These are phyloP conservation scores for Misgurnus mizolepis DNA, from an alignment of 2,113 vertebrate species.

Conservation along the genomic window DNA sequence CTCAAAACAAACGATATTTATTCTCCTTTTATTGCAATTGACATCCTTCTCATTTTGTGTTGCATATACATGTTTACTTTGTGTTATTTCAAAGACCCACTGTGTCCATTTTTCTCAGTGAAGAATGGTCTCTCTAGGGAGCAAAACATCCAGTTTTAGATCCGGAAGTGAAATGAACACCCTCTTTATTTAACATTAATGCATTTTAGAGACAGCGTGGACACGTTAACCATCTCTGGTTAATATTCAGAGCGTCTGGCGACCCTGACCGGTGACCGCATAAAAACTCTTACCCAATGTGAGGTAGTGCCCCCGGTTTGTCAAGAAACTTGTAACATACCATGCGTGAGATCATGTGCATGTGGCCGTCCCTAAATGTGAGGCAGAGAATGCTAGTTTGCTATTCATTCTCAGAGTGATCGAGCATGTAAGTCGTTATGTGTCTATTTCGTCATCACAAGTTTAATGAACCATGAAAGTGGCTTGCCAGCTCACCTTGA, in stretches of 20 bases:
- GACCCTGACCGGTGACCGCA: not conserved
- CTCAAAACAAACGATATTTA: too few species aligned
- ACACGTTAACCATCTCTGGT: constrained; percentile 22
- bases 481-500: constrained; percentile 66
- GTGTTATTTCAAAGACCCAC: not conserved
- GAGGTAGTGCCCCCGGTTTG: not conserved
- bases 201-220: constrained; percentile 27
- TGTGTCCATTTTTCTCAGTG: constrained; percentile 38
- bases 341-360: not conserved
- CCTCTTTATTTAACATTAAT: constrained; percentile 11
- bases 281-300: not conserved
- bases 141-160: constrained; percentile 18
- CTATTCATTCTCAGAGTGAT: constrained; percentile 62
- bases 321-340: constrained; percentile 7
- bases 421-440: constrained; percentile 54
- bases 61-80: too few species aligned
- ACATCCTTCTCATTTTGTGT: too few species aligned
- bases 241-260: constrained; percentile 37
- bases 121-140: constrained; percentile 36
- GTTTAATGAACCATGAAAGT: constrained; percentile 73
- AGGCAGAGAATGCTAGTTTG: constrained; percentile 57
- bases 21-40: too few species aligned
- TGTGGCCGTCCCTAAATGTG: not conserved
- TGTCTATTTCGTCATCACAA: constrained; percentile 59
- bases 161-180: constrained; percentile 6